A percentile compares a stretch with the other conserved stretches of the same genome.
Evolutionary conservation across 2,888 invertebrate species (phyloP).

Genomic region (Caenorhabditis panamensis): DNA sequence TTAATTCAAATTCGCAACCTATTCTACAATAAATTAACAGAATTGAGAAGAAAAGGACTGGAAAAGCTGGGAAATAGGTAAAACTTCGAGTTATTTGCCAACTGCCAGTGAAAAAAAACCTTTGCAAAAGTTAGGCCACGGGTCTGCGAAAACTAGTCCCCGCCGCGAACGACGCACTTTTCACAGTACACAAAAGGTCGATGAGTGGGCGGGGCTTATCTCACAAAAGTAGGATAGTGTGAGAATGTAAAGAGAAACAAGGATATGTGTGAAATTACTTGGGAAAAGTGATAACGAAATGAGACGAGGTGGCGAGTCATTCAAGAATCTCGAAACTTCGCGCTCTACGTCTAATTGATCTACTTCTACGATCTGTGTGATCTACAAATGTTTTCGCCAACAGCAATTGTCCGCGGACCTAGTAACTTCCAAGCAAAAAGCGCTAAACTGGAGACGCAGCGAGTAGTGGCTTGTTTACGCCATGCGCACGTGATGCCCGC

Average conservation of each 20-base stretch:
- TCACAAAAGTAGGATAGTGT: background rate
- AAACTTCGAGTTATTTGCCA: slow-evolving; percentile 31
- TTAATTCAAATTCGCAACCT: background rate
- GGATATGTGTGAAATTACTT: background rate
- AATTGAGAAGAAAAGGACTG: background rate
- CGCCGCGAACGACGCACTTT: slow-evolving; percentile 8
- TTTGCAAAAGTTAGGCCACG: slow-evolving; percentile 38
- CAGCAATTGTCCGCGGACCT: background rate
- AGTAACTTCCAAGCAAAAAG: background rate
- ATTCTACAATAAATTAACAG: background rate
- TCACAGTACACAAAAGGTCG: slow-evolving; percentile 3
- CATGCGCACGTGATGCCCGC: slow-evolving; percentile 30
- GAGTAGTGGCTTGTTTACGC: slow-evolving; percentile 6
- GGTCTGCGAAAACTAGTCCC: slow-evolving; percentile 11
- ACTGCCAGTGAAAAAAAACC: slow-evolving; percentile 5
- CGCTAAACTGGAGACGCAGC: slow-evolving; percentile 2
- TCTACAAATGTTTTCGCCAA: background rate
- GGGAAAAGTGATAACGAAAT: too few species aligned
- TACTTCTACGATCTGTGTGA: background rate
- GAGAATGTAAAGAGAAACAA: background rate
- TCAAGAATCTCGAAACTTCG: background rate
- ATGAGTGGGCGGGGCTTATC: background rate
- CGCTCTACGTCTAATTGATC: background rate
- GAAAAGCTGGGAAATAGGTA: slow-evolving; percentile 41
- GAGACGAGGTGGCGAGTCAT: too few species aligned